Percentiles rank a stretch among this genome's conserved stretches.
Conservation (phyloP, 2,113 vertebrate species). For the Gopherus flavomarginatus region DNA sequence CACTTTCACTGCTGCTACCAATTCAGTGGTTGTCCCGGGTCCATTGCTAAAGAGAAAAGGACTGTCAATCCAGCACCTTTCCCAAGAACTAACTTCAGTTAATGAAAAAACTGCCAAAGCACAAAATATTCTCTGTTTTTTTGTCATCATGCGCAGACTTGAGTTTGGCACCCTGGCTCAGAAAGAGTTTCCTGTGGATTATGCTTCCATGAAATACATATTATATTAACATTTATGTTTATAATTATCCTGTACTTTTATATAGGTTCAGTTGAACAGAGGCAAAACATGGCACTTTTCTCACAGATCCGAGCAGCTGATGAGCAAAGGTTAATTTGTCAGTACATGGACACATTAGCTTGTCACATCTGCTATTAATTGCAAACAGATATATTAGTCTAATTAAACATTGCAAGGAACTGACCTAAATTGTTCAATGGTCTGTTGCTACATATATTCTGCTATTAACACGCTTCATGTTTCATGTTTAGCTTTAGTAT, state of each 20-base stretch:
- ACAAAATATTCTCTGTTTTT: constrained; percentile 74
- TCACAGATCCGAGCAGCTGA: constrained; percentile 95
- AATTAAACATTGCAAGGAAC: constrained; percentile 86
- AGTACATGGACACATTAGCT: constrained; percentile 90
- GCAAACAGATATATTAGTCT: constrained; percentile 92
- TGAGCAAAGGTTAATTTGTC: constrained; percentile 95
- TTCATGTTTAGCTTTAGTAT: constrained; percentile 77
- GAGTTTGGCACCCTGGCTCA: constrained; percentile 25
- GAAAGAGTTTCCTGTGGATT: constrained; percentile 52
- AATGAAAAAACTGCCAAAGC: constrained; percentile 52
- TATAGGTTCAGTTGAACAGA: constrained; percentile 82
- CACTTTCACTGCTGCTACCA: constrained; percentile 40
- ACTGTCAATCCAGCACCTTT: constrained; percentile 50
- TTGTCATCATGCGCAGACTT: constrained; percentile 49
- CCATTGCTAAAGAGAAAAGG: background rate
- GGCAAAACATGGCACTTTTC: constrained; percentile 90
- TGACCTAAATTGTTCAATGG: constrained; percentile 87
- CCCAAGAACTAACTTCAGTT: constrained; percentile 45
- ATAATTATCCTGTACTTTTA: constrained; percentile 90
- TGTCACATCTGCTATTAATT: constrained; percentile 97
- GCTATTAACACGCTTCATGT: constrained; percentile 81
- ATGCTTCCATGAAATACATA: constrained; percentile 66
- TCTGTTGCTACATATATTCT: constrained; percentile 80
- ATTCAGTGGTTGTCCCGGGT: constrained; percentile 40
- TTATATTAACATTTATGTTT: constrained; percentile 94